A percentile compares a stretch with the other conserved stretches of the same genome.
These are phyloP conservation scores for Geophilus truncorum DNA, from an alignment of 2,888 invertebrate genomes.

Conservation along the genomic window DNA sequence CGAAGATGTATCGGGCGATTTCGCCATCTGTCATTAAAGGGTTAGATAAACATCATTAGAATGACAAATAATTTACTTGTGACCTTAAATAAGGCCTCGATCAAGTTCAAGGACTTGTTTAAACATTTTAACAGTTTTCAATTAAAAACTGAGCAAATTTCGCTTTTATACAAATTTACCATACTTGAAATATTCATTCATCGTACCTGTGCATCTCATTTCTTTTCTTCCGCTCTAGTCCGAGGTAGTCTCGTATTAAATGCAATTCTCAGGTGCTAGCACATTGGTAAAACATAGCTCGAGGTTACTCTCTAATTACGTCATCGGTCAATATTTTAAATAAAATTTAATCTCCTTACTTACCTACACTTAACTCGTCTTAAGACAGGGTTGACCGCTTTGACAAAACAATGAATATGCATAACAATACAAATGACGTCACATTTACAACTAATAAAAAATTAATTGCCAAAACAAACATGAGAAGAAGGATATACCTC, in stretches of 20 bases:
- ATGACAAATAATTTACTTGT: not conserved
- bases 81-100: not conserved
- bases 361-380: not conserved
- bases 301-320: not conserved
- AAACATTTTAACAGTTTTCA: not conserved
- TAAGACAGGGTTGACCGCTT: not conserved
- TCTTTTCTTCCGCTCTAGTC: not conserved
- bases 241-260: too few species aligned
- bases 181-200: not conserved
- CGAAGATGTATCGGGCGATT: not conserved
- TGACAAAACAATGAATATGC: not conserved
- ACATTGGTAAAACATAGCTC: not conserved
- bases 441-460: not conserved
- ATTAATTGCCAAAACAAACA: not conserved
- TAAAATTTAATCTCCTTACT: not conserved
- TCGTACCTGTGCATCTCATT: conserved; percentile 9
- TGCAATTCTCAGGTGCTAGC: not conserved
- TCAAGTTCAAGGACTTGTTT: not conserved
- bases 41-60: not conserved
- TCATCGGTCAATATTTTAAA: conserved; percentile 20
- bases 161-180: too few species aligned
- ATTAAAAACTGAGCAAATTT: not conserved
- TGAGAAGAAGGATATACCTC: not conserved
- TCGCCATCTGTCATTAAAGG: not conserved
- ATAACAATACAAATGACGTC: not conserved